These are phyloP conservation scores for Eleginops maclovinus DNA, from an alignment of 2,113 vertebrate species.

Conservation along the genomic window DNA sequence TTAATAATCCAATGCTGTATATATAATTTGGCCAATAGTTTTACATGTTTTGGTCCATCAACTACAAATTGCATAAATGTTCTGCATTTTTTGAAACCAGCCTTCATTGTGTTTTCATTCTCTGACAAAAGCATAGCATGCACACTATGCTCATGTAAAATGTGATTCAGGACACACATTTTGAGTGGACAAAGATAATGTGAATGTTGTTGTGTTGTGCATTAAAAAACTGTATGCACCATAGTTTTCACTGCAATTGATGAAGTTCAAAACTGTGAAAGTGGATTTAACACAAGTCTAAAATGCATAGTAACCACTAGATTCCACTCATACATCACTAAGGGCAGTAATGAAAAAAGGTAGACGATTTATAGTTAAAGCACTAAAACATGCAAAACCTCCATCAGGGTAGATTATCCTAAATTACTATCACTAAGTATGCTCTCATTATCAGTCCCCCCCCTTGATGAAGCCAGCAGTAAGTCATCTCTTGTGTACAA, in stretches of 20 bases:
- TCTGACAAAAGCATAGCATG: not conserved
- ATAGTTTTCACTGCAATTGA: constrained; percentile 3
- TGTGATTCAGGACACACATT: constrained; percentile 5
- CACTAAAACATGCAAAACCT: constrained; percentile 54
- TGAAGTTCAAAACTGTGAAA: constrained; percentile 23
- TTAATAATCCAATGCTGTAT: constrained; percentile 13
- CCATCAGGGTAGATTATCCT: constrained; percentile 11
- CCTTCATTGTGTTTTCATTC: not conserved
- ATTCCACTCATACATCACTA: constrained; percentile 10
- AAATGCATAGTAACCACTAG: constrained; percentile 31
- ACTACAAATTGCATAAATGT: constrained; percentile 19
- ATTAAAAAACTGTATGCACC: not conserved
- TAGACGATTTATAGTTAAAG: constrained; percentile 34
- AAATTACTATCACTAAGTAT: not conserved
- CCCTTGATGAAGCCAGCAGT: constrained; percentile 13
- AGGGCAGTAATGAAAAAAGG: constrained; percentile 13
- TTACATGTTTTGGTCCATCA: constrained; percentile 39
- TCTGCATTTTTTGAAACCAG: not conserved
- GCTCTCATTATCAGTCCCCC: constrained; percentile 2
- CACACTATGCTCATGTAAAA: not conserved
- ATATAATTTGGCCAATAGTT: constrained; percentile 31
- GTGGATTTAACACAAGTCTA: not conserved
- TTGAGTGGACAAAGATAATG: not conserved
- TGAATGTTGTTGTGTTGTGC: not conserved
- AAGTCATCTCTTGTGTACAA: constrained; percentile 38